Evolutionary conservation across 2,113 vertebrate genomes (phyloP), one percentile per base, ranked within the genome.

Genomic region (Nothoprocta pentlandii): DNA sequence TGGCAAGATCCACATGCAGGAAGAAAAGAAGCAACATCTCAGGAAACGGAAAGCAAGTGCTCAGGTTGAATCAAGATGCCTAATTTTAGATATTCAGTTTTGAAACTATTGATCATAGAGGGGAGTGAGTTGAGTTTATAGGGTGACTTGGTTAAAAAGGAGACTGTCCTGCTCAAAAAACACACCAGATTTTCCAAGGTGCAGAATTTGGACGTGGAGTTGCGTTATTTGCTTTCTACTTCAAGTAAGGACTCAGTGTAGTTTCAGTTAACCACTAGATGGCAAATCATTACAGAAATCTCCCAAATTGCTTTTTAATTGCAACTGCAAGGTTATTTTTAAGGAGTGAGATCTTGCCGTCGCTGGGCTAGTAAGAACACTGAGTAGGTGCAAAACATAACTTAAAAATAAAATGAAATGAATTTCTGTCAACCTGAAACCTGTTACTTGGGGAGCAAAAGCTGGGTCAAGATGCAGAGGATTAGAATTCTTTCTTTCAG

Each of bases 211-310:
- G 0, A 7, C 25, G 32, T 11, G 30, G 8, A 28, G 42, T 3
- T 7, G 10, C 0, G 0, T 39, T 1, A 0, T 44, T 58, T 10
- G 19, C n/a, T 30, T 16, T 21, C 54, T 25, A 0, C 20, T 22
- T 0, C 1, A 58, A 49, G 16, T 10, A 3, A 34, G 44, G n/a
- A 32, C 2, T 0, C 3, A 16, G 28, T 28, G 41, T 9, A 49
- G 2, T 63, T 70, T 39, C 4, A 3, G 4, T 3, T 53, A 49
- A 12, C 95, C 95, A 21, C 94, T 80, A 96, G 96, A 83, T 94
- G 96, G 95, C 96, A 91, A 96, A 81, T 81, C 7, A 30, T 16
- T 2, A 12, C 93, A 39, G 59, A 7, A 66, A 1, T 46, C 54
- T 36, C 70, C 16, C 2, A 16, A 4, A 22, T 2, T 20, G 4